These are phyloP conservation scores for Drosophila melanica DNA, from an alignment of 1,140 invertebrate genomes.

Conservation along the genomic window DNA sequence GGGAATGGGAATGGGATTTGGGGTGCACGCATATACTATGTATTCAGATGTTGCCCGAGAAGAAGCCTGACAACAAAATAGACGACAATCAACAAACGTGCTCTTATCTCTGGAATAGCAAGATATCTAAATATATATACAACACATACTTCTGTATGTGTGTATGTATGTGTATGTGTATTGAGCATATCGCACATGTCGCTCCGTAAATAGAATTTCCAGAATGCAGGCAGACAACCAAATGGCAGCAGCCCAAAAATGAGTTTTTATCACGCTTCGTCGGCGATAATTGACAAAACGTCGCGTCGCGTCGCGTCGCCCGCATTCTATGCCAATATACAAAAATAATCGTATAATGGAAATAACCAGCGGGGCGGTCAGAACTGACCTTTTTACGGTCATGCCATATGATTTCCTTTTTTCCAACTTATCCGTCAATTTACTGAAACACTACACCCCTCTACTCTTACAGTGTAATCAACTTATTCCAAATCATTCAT, in stretches of 20 bases:
- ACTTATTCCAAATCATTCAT: slow-evolving; percentile 11
- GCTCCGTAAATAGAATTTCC: slow-evolving; percentile 73
- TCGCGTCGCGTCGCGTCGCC: slow-evolving; percentile 37
- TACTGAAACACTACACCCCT: slow-evolving; percentile 8
- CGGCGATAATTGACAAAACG: slow-evolving; percentile 45
- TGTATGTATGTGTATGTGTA: slow-evolving; percentile 2
- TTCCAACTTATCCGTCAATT: slow-evolving; percentile 17
- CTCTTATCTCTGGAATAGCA: slow-evolving; percentile 46
- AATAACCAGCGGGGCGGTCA: slow-evolving; percentile 25
- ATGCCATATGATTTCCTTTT: slow-evolving; percentile 4
- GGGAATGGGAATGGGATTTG: slow-evolving; percentile 30
- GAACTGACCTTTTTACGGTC: slow-evolving; percentile 34
- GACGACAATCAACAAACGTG: slow-evolving; percentile 22
- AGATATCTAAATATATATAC: slow-evolving; percentile 20
- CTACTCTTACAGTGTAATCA: slow-evolving; percentile 4
- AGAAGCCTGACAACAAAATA: slow-evolving; percentile 20
- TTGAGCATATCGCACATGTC: slow-evolving; percentile 52
- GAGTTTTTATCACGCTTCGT: slow-evolving; percentile 55
- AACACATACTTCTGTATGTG: background rate
- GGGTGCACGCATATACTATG: slow-evolving; percentile 24
- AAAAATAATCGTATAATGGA: slow-evolving; percentile 27
- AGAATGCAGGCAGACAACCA: slow-evolving; percentile 52
- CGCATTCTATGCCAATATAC: slow-evolving; percentile 48
- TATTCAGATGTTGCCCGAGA: background rate
- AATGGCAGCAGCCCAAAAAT: slow-evolving; percentile 31